Percentiles rank a stretch among this genome's conserved stretches.
Conservation (phyloP, 2,797 vertebrate genomes). For the Eutrigla gurnardus region DNA sequence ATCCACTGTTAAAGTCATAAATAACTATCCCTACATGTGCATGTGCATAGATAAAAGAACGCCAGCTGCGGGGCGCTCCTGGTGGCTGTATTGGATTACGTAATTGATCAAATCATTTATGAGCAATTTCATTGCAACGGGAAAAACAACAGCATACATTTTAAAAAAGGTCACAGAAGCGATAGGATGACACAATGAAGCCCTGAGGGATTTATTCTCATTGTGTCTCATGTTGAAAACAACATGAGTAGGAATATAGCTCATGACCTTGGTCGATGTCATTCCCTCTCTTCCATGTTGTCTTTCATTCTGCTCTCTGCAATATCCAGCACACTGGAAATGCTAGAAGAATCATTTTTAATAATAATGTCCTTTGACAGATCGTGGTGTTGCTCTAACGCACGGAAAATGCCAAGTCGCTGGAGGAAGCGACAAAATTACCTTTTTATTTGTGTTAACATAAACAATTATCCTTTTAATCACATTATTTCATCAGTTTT, state of each 20-base stretch:
- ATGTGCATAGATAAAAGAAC: neutral
- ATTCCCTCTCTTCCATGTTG: slow-evolving; percentile 38
- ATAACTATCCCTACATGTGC: slow-evolving; percentile 7
- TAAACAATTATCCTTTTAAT: slow-evolving; percentile 45
- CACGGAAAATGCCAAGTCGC: slow-evolving; percentile 22
- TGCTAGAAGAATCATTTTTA: slow-evolving; percentile 52
- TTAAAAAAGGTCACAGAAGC: slow-evolving; percentile 66
- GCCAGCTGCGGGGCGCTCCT: slow-evolving; percentile 18
- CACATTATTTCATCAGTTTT: slow-evolving; percentile 40
- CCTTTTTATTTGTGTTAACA: slow-evolving; percentile 47
- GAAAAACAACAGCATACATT: slow-evolving; percentile 38
- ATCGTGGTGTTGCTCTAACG: slow-evolving; percentile 28
- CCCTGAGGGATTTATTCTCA: slow-evolving; percentile 55
- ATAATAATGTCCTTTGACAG: slow-evolving; percentile 40
- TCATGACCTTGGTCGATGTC: slow-evolving; percentile 68
- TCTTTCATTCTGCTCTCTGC: slow-evolving; percentile 47
- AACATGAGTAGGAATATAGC: slow-evolving; percentile 60
- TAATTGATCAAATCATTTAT: slow-evolving; percentile 67
- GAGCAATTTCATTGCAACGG: slow-evolving; percentile 57
- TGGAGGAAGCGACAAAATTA: slow-evolving; percentile 44
- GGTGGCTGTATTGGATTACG: slow-evolving; percentile 49
- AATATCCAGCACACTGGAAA: slow-evolving; percentile 36
- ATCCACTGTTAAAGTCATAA: slow-evolving; percentile 15
- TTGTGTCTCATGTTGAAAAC: slow-evolving; percentile 63
- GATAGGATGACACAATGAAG: slow-evolving; percentile 55